Conservation (phyloP, 2,888 invertebrate genomes). For the Sisyra terminalis region DNA sequence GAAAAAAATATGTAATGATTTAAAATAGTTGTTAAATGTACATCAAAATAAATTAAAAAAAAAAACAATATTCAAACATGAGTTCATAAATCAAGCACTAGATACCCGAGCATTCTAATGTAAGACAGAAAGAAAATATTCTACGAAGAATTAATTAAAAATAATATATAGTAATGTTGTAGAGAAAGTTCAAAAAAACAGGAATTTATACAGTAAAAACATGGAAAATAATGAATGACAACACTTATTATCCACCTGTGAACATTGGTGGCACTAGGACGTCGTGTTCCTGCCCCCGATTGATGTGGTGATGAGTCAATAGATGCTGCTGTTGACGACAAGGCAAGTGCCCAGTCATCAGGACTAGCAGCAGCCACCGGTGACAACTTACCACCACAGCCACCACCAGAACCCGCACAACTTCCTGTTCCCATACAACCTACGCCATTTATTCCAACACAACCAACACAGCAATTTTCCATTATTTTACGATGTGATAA, state of each 20-base stretch:
- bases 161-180: background rate
- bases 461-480: no score
- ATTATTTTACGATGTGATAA: conserved; percentile 26
- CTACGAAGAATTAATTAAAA: background rate
- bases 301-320: conserved; percentile 14
- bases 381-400: conserved; percentile 34
- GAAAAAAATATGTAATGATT: conserved; percentile 11
- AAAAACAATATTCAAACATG: background rate
- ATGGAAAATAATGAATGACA: conserved; percentile 1
- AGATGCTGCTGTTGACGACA: conserved; percentile 23
- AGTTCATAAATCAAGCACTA: background rate
- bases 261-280: conserved; percentile 40
- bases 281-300: conserved; percentile 21
- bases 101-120: background rate
- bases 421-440: no score
- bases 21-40: conserved; percentile 3
- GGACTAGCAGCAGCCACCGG: conserved; percentile 35
- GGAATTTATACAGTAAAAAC: no score
- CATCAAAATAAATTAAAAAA: background rate
- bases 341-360: conserved; percentile 25
- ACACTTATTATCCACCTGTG: conserved; percentile 16
- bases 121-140: background rate
- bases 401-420: conserved; percentile 17
- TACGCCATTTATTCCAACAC: no score
- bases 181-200: no score